Conservation (phyloP, 2,797 vertebrate genomes). For the Platyrinchus mystaceus region DNA sequence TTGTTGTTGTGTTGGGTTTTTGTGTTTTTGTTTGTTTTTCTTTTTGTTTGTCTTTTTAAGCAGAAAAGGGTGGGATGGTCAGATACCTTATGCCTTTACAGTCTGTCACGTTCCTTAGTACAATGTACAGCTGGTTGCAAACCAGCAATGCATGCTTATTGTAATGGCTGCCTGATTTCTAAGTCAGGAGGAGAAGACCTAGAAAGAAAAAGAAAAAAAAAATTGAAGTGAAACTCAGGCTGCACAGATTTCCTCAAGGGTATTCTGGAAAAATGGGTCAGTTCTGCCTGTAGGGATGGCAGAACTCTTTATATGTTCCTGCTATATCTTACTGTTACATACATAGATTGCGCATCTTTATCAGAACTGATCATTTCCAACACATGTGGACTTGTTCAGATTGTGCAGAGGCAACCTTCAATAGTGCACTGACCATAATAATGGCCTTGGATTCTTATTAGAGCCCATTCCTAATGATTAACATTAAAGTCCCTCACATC, state of each 20-base stretch:
- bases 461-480: background rate
- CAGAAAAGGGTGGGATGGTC: background rate
- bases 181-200: background rate
- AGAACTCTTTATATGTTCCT: background rate
- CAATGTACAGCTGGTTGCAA: background rate
- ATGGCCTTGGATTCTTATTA: background rate
- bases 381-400: background rate
- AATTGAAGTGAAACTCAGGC: background rate
- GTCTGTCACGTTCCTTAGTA: background rate
- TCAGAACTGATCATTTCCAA: background rate
- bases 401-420: background rate
- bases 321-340: background rate
- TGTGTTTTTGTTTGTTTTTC: no score
- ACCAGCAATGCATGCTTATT: background rate
- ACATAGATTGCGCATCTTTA: background rate
- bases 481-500: background rate
- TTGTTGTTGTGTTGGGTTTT: no score
- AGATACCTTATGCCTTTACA: background rate
- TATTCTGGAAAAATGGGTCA: background rate
- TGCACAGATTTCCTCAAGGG: fast-evolving
- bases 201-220: background rate
- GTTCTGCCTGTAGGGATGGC: background rate
- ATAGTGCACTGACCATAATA: background rate
- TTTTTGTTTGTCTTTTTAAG: no score
- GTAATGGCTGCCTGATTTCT: background rate